Percentiles rank a stretch among this genome's conserved stretches.
phyloP scores from a whole-genome alignment of 2,797 vertebrate genomes.

The Typhlichthys subterraneus region DNA sequence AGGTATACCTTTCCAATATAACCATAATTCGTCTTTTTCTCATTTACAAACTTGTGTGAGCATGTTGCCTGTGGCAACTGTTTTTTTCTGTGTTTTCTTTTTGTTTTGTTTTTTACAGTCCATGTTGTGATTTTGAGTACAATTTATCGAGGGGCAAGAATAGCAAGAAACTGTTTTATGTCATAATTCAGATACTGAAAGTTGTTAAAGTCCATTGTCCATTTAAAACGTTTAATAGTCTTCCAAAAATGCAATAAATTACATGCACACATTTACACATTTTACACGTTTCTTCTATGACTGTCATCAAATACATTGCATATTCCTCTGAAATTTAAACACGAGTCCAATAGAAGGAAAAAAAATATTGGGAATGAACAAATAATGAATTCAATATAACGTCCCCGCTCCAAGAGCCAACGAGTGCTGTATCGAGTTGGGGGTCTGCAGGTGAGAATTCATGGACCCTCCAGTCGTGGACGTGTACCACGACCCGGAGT shows the following conservation, averaged over 20 bases:
- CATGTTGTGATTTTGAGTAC: constrained; percentile 45
- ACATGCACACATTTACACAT: constrained; percentile 99
- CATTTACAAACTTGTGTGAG: constrained; percentile 37
- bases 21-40: constrained; percentile 12
- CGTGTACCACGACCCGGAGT: constrained; percentile 90
- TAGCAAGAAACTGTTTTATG: constrained; percentile 76
- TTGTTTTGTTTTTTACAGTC: constrained; percentile 10
- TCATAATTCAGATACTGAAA: constrained; percentile 89
- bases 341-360: constrained; percentile 85
- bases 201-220: constrained; percentile 89
- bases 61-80: constrained; percentile 31
- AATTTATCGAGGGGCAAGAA: constrained; percentile 42
- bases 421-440: constrained; percentile 93
- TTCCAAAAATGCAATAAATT: constrained; percentile 99
- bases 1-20: neutral
- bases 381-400: constrained; percentile 86
- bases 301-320: constrained; percentile 89
- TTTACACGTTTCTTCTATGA: constrained; percentile 87
- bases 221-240: constrained; percentile 88
- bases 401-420: constrained; percentile 95
- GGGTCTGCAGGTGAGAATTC: constrained; percentile 89
- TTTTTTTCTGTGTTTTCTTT: constrained; percentile 17
- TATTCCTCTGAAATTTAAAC: constrained; percentile 90
- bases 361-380: constrained; percentile 56
- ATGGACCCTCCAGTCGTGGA: constrained; percentile 78